phyloP scores from a whole-genome alignment of 92 coral and sea anemone species.

The Paragorgia papillata region DNA sequence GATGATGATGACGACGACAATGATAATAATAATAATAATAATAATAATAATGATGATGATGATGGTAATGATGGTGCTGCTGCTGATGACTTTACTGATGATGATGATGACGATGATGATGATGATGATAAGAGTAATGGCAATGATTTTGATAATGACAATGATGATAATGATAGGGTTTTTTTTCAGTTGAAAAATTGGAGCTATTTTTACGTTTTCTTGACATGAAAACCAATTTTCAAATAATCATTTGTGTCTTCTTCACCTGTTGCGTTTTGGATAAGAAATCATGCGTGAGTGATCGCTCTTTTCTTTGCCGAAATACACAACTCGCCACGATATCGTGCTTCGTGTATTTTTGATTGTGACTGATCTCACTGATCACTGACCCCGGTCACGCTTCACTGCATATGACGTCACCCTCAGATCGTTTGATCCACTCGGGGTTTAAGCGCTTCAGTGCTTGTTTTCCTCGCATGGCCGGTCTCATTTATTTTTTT shows the following conservation, averaged over 20 bases:
- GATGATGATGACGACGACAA: neutral
- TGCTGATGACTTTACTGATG: neutral
- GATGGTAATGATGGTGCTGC: neutral
- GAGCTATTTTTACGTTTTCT: no score
- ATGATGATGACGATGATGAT: neutral
- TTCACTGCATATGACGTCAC: conserved; percentile 39
- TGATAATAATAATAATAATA: neutral
- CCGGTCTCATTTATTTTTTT: no score
- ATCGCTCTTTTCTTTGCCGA: neutral
- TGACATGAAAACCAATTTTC: no score
- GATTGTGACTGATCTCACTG: conserved; percentile 20
- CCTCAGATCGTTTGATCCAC: neutral
- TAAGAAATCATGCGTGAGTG: neutral
- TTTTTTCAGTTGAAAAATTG: no score
- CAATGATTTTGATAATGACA: neutral
- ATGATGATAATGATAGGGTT: neutral
- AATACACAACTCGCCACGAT: neutral
- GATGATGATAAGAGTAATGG: neutral
- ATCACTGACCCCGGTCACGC: conserved; percentile 13
- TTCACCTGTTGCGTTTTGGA: neutral
- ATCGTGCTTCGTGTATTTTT: conserved; percentile 30
- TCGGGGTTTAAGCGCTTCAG: conserved; percentile 16
- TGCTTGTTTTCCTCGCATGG: no score
- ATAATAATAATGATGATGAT: neutral
- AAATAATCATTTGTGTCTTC: no score